phyloP scores from a whole-genome alignment of 2,113 vertebrate species.

The Odobenus rosmarus region DNA sequence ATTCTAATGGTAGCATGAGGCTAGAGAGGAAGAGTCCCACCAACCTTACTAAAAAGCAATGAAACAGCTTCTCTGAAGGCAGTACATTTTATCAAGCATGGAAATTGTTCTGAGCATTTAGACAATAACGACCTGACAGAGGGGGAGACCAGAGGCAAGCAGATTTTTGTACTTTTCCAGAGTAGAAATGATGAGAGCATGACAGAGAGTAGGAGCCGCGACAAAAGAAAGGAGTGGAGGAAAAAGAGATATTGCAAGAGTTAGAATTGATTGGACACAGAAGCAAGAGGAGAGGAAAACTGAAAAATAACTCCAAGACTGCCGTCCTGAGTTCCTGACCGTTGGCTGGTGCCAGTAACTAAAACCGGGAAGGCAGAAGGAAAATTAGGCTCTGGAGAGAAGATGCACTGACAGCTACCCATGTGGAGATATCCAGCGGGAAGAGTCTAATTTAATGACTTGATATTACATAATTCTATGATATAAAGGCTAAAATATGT shows the following conservation, averaged over 20 bases:
- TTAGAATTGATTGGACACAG: neutral
- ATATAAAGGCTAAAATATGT: neutral
- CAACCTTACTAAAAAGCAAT: neutral
- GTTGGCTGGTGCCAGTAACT: neutral
- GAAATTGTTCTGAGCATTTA: neutral
- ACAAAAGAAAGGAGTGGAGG: neutral
- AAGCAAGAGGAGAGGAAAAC: neutral
- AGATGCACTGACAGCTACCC: neutral
- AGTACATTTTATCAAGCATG: neutral
- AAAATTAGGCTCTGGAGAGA: neutral
- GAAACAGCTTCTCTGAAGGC: neutral
- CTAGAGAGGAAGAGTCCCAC: neutral
- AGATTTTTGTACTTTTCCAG: neutral
- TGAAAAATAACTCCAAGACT: neutral
- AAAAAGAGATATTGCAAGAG: neutral
- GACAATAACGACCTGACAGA: neutral
- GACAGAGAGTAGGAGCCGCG: neutral
- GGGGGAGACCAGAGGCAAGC: neutral
- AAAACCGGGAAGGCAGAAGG: neutral
- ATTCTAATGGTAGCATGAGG: neutral
- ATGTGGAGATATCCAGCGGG: neutral
- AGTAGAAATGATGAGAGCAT: neutral
- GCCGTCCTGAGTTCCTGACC: neutral
- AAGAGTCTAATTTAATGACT: neutral
- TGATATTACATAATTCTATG: neutral